Conservation (phyloP, 2,113 vertebrate species). For the Naja naja region DNA sequence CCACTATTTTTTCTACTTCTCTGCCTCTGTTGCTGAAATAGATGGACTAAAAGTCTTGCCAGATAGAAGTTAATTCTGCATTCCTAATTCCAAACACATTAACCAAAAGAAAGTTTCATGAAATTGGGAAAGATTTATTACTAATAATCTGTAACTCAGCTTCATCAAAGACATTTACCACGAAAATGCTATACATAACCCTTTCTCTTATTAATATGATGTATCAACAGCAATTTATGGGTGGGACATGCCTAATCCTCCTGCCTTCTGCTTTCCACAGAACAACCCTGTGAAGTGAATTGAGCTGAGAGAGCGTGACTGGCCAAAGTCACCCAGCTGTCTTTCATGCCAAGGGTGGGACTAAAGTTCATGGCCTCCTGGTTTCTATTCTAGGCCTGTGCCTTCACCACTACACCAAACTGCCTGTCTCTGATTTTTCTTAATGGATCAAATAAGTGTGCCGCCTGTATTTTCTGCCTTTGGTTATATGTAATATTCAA, state of each 20-base stretch:
- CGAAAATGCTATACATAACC: neutral
- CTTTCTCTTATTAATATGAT: neutral
- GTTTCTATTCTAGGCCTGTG: neutral
- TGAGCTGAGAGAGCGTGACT: neutral
- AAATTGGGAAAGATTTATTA: neutral
- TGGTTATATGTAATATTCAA: neutral
- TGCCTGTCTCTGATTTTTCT: neutral
- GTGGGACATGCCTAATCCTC: neutral
- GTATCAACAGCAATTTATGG: neutral
- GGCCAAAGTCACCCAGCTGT: neutral
- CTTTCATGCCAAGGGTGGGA: neutral
- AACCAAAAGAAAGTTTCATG: neutral
- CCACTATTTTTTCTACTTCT: neutral
- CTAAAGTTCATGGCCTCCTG: neutral
- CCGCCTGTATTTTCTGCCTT: neutral
- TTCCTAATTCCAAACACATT: neutral
- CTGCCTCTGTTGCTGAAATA: neutral
- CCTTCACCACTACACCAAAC: neutral
- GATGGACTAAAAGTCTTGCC: neutral
- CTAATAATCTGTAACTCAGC: neutral
- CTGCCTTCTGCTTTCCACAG: neutral
- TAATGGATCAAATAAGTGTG: neutral
- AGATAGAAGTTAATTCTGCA: neutral
- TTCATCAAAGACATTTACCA: neutral
- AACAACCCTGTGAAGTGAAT: neutral